Percentiles rank a stretch among this genome's conserved stretches.
Evolutionary conservation across 2,113 vertebrate species (phyloP).

Genomic region (Mesoclemmys tuberculata): DNA sequence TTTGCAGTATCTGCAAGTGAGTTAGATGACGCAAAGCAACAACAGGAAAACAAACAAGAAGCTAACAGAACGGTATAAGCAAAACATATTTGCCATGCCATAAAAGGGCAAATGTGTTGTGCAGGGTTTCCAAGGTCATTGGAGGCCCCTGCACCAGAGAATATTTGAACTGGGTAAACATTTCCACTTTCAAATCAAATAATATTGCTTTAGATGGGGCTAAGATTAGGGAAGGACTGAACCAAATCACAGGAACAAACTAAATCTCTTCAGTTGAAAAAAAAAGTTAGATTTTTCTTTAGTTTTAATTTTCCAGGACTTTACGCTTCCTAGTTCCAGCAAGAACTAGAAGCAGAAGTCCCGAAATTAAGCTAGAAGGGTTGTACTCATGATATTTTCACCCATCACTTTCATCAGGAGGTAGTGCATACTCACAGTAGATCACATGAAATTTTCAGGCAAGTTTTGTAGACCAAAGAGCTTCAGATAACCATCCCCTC

Average conservation of each 20-base stretch:
- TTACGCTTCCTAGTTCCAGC: not conserved
- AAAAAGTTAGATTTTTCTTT: not conserved
- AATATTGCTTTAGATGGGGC: not conserved
- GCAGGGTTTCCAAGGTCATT: not conserved
- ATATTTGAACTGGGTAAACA: not conserved
- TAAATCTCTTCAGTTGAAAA: not conserved
- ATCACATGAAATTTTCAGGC: not conserved
- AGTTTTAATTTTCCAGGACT: not conserved
- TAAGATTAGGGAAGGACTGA: not conserved
- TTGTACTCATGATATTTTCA: not conserved
- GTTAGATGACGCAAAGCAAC: not conserved
- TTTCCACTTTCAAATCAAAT: not conserved
- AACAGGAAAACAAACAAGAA: constrained; percentile 18
- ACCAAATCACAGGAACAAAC: not conserved
- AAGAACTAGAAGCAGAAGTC: not conserved
- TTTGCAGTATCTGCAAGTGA: constrained; percentile 48
- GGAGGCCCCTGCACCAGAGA: not conserved
- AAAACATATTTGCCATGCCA: not conserved
- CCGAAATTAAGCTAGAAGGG: not conserved
- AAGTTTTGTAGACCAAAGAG: not conserved
- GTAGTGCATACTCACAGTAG: not conserved
- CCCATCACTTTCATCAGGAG: not conserved
- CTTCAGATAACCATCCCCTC: not conserved
- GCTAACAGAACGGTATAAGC: not conserved
- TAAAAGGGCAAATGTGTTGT: not conserved